Evolutionary conservation across 1,140 invertebrate species (phyloP).

Genomic region (Drosophila sechellia): DNA sequence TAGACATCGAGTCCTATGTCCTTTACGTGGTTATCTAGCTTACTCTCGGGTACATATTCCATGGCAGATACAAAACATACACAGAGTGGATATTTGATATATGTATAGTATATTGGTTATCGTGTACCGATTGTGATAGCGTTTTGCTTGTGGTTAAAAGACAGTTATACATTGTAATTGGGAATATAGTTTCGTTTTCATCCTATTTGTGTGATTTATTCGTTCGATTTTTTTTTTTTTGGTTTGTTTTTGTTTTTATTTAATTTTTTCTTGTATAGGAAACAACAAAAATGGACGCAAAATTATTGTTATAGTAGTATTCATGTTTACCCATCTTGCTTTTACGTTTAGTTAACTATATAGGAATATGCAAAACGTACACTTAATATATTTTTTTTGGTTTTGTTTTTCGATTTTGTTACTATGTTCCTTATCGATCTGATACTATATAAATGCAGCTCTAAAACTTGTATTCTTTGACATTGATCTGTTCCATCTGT

Average conservation of each 20-base stretch:
- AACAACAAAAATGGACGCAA: slow-evolving; percentile 82
- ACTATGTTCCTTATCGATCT: slow-evolving; percentile 25
- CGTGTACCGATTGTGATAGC: slow-evolving; percentile 32
- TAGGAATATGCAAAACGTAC: slow-evolving; percentile 81
- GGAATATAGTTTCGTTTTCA: slow-evolving; percentile 3
- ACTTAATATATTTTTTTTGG: slow-evolving; percentile 58
- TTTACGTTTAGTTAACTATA: slow-evolving; percentile 72
- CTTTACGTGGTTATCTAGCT: slow-evolving; percentile 29
- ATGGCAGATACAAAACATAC: slow-evolving; percentile 63
- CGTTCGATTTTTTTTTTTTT: slow-evolving; percentile 20
- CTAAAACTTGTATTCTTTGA: slow-evolving; percentile 67
- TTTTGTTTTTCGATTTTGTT: slow-evolving; percentile 25
- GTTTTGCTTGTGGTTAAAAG: slow-evolving; percentile 27
- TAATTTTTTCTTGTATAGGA: slow-evolving; percentile 58
- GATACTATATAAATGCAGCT: slow-evolving; percentile 81
- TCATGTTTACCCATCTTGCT: slow-evolving; percentile 48
- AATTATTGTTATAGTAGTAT: slow-evolving; percentile 72
- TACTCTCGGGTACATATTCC: slow-evolving; percentile 26
- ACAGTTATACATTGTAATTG: slow-evolving; percentile 34
- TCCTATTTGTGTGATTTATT: slow-evolving; percentile 19
- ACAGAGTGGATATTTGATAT: slow-evolving; percentile 48
- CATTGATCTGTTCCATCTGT: slow-evolving; percentile 23
- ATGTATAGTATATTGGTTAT: slow-evolving; percentile 28
- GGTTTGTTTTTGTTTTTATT: slow-evolving; percentile 11
- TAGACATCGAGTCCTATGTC: slow-evolving; percentile 58